These are phyloP conservation scores for Sarcophaga peregrina DNA, from an alignment of 1,140 invertebrate genomes.

Conservation along the genomic window DNA sequence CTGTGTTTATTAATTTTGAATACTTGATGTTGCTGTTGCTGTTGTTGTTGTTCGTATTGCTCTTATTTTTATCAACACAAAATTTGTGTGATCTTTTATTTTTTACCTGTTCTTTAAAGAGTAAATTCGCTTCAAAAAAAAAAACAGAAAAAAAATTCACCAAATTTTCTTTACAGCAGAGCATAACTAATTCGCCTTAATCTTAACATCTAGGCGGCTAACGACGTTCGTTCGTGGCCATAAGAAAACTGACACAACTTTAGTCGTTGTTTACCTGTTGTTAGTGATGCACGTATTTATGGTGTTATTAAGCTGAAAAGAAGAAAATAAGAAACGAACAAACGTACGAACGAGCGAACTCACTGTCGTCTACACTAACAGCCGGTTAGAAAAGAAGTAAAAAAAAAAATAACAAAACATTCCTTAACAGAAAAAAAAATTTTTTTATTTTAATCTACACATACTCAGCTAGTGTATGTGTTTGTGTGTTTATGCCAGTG, in stretches of 20 bases:
- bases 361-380: not conserved
- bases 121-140: not conserved
- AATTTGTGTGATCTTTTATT: not conserved
- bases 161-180: not conserved
- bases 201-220: not conserved
- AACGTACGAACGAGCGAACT: not conserved
- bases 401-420: slow-evolving; percentile 1
- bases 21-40: too few species aligned
- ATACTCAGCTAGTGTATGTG: not conserved
- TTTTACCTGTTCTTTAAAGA: slow-evolving; percentile 23
- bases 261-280: slow-evolving; percentile 31
- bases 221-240: not conserved
- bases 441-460: not conserved
- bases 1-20: too few species aligned
- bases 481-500: not conserved
- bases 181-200: not conserved
- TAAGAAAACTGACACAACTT: not conserved
- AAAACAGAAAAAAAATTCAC: not conserved
- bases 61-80: not conserved
- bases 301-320: not conserved
- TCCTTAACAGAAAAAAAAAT: slow-evolving; percentile 4
- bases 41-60: too few species aligned
- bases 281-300: slow-evolving; percentile 12
- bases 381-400: slow-evolving; percentile 4
- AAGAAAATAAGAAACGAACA: not conserved